Evolutionary conservation across 1,140 invertebrate species (phyloP).

Genomic region (Meloidogyne exigua): DNA sequence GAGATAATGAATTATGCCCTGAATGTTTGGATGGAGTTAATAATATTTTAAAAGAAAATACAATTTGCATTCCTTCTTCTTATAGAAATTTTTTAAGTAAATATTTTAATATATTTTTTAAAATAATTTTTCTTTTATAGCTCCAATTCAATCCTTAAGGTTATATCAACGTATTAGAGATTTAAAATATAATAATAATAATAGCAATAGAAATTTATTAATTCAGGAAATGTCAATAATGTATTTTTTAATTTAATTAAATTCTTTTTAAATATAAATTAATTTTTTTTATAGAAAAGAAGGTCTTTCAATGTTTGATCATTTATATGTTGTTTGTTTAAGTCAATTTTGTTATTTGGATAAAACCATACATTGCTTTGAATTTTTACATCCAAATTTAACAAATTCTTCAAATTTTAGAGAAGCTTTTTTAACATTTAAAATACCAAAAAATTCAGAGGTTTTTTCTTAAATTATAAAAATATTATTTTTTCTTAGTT

Average conservation of each 20-base stretch:
- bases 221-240: not conserved
- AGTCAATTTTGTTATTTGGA: conserved; percentile 35
- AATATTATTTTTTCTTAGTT: conserved; percentile 35
- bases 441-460: conserved; percentile 18
- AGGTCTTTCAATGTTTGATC: conserved; percentile 29
- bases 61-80: conserved; percentile 52
- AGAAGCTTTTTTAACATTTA: conserved; percentile 12
- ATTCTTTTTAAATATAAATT: not conserved
- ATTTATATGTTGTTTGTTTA: conserved; percentile 53
- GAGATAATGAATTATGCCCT: conserved; percentile 96
- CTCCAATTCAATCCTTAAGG: conserved; percentile 54
- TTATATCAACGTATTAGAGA: conserved; percentile 40
- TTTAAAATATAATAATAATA: conserved; percentile 1
- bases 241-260: not conserved
- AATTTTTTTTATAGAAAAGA: not conserved
- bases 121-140: conserved; percentile 25
- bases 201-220: not conserved
- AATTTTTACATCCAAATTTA: conserved; percentile 51
- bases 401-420: conserved; percentile 23
- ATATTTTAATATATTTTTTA: conserved; percentile 16
- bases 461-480: not conserved
- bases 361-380: conserved; percentile 37
- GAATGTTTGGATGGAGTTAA: conserved; percentile 93
- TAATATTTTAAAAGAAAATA: conserved; percentile 46
- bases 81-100: conserved; percentile 41